These are phyloP conservation scores for Trypoxylus dichotomus DNA, from an alignment of 1,140 invertebrate species.

Conservation along the genomic window DNA sequence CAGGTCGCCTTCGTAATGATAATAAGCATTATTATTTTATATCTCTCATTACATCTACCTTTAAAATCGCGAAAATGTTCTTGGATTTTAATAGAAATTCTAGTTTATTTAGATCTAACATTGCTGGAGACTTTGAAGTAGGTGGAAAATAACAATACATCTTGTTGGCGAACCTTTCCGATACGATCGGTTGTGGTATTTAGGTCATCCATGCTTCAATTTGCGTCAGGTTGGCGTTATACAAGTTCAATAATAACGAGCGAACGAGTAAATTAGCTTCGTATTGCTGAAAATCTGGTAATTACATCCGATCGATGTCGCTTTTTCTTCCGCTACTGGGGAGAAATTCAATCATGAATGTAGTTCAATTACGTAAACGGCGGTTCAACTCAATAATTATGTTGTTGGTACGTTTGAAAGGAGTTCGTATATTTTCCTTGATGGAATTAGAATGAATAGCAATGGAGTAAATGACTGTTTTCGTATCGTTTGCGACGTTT, in stretches of 20 bases:
- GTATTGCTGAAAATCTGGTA: background rate
- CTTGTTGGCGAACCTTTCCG: background rate
- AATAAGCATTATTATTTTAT: too few species aligned
- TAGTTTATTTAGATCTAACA: too few species aligned
- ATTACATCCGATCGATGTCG: background rate
- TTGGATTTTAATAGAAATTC: too few species aligned
- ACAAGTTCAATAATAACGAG: background rate
- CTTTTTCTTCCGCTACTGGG: background rate
- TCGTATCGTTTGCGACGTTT: too few species aligned
- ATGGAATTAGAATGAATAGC: too few species aligned
- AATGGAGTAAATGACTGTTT: too few species aligned
- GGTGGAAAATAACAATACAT: too few species aligned
- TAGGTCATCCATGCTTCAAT: background rate
- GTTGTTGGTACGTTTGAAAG: background rate
- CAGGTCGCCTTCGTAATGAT: too few species aligned
- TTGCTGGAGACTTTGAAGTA: too few species aligned
- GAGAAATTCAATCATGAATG: background rate
- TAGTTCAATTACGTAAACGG: background rate
- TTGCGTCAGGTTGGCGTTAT: background rate
- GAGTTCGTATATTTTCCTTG: background rate
- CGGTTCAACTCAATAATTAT: background rate
- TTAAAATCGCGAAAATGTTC: too few species aligned
- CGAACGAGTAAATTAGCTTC: background rate
- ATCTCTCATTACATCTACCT: too few species aligned
- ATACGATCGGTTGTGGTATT: background rate